phyloP scores from a whole-genome alignment of 2,888 invertebrate genomes.

The Apodemia mormo region DNA sequence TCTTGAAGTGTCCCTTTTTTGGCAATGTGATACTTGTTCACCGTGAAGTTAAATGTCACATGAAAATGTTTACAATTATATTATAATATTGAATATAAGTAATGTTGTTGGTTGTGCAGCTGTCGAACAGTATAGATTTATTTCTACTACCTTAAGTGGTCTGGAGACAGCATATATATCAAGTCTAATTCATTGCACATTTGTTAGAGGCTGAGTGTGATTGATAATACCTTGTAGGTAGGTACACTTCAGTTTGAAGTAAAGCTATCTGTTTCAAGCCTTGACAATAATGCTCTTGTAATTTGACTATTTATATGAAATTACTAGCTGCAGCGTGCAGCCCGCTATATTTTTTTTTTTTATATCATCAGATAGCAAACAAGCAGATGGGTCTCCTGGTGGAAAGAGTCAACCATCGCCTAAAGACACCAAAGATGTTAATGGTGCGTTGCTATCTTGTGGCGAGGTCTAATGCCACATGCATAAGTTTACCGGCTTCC shows the following conservation, averaged over 20 bases:
- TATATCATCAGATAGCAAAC: no score
- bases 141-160: slow-evolving; percentile 20
- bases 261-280: slow-evolving; percentile 5
- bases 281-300: not conserved
- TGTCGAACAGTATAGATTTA: slow-evolving; percentile 20
- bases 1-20: slow-evolving; percentile 36
- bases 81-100: slow-evolving; percentile 28
- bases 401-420: no score
- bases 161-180: slow-evolving; percentile 14
- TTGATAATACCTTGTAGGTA: slow-evolving; percentile 26
- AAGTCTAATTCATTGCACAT: slow-evolving; percentile 26
- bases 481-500: no score
- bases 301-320: not conserved
- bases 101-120: slow-evolving; percentile 5
- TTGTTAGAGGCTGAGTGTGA: slow-evolving; percentile 30
- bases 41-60: slow-evolving; percentile 43
- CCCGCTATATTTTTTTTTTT: no score
- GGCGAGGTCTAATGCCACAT: no score
- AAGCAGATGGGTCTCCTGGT: no score
- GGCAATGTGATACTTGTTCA: slow-evolving; percentile 39
- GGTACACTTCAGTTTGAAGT: not conserved
- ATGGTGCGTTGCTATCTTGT: no score
- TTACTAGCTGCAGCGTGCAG: no score
- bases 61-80: slow-evolving; percentile 28
- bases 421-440: no score